phyloP scores from a whole-genome alignment of 2,113 vertebrate genomes.

The Mesoclemmys tuberculata region DNA sequence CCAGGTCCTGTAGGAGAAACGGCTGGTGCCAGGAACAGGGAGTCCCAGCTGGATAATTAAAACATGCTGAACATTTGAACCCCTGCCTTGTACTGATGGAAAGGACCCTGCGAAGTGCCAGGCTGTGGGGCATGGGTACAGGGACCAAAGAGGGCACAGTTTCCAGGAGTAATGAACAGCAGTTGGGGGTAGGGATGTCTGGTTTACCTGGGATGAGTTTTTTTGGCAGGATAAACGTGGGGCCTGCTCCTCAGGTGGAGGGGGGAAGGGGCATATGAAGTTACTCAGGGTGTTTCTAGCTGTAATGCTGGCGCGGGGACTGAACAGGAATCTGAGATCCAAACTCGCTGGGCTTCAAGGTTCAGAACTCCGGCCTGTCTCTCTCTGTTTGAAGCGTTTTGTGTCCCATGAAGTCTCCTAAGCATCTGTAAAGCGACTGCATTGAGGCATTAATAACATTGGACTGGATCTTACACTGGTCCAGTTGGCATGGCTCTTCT shows the following conservation, averaged over 20 bases:
- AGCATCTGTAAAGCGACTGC: neutral
- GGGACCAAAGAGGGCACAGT: neutral
- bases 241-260: neutral
- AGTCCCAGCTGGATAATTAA: no score
- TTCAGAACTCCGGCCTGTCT: neutral
- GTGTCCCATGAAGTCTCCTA: neutral
- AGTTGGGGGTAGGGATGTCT: neutral
- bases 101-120: neutral
- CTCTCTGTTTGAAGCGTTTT: neutral
- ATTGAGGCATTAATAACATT: neutral
- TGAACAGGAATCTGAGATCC: neutral
- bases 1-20: neutral
- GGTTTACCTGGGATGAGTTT: neutral
- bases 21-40: neutral
- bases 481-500: no score
- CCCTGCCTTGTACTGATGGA: neutral
- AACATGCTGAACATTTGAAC: neutral
- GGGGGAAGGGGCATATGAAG: rapidly evolving
- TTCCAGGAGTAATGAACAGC: neutral
- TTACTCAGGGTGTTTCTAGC: neutral
- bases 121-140: neutral
- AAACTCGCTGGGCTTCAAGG: neutral
- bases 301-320: neutral
- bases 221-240: neutral
- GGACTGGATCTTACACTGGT: neutral